Evolutionary conservation across 2,797 vertebrate species (phyloP).

Genomic region (Pipistrellus kuhlii): DNA sequence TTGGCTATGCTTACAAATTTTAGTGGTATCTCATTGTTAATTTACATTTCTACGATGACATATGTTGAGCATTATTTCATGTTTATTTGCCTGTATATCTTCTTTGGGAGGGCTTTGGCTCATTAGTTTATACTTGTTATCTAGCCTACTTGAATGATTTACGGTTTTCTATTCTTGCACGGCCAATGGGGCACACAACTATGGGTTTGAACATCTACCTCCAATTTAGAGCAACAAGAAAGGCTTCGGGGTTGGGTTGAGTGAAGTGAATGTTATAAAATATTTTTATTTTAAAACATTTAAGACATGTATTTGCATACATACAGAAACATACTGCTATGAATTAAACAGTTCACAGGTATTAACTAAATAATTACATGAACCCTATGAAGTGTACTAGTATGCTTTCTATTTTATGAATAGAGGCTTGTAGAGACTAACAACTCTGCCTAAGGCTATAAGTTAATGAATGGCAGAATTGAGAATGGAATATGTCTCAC

Average conservation of each 20-base stretch:
- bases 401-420: neutral
- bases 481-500: neutral
- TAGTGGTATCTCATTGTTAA: neutral
- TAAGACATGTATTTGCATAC: neutral
- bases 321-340: neutral
- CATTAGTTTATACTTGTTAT: neutral
- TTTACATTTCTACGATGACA: neutral
- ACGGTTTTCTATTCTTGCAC: neutral
- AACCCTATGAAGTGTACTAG: neutral
- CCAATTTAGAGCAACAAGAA: neutral
- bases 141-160: neutral
- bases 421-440: neutral
- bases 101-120: neutral
- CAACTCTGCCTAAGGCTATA: neutral
- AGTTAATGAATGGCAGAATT: neutral
- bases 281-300: neutral
- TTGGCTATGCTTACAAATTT: rapidly evolving
- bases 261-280: neutral
- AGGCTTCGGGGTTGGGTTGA: neutral
- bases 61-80: neutral
- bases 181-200: neutral
- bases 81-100: neutral
- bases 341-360: neutral
- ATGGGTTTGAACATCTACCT: neutral
- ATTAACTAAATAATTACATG: neutral